A percentile compares a stretch with the other conserved stretches of the same genome.
Conservation (phyloP, 2,797 vertebrate genomes). For the Lycodopsis pacificus region DNA sequence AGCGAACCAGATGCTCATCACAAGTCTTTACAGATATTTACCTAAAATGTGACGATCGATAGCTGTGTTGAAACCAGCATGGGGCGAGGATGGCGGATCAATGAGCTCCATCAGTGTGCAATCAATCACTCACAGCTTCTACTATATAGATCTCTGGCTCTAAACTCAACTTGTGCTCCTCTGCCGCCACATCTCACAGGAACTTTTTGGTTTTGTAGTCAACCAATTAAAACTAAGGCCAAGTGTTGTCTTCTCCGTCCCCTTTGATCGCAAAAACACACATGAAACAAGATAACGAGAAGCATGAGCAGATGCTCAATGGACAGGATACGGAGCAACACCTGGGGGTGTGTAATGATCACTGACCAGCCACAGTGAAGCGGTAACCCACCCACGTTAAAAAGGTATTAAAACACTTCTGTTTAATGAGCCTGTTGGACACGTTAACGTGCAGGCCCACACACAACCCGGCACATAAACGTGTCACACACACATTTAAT, state of each 20-base stretch:
- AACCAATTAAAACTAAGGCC: constrained; percentile 62
- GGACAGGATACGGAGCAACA: constrained; percentile 38
- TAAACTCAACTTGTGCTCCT: background rate
- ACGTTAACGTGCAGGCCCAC: constrained; percentile 51
- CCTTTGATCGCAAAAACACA: constrained; percentile 36
- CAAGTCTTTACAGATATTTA: constrained; percentile 22
- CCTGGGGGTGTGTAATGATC: constrained; percentile 62
- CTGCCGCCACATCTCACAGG: background rate
- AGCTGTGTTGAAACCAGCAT: constrained; percentile 16
- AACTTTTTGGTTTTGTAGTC: constrained; percentile 47
- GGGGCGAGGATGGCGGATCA: constrained; percentile 34
- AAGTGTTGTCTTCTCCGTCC: constrained; percentile 15
- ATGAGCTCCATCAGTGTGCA: constrained; percentile 39
- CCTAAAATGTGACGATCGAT: constrained; percentile 47
- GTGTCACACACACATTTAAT: constrained; percentile 54
- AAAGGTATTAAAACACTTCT: constrained; percentile 66
- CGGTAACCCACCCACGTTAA: constrained; percentile 67
- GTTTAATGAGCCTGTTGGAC: constrained; percentile 74
- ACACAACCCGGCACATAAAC: constrained; percentile 56
- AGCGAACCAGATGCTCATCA: background rate
- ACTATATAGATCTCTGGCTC: constrained; percentile 19
- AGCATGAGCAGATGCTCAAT: constrained; percentile 41
- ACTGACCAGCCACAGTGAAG: constrained; percentile 49
- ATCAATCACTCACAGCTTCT: constrained; percentile 44
- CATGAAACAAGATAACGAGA: constrained; percentile 16